Base-by-base conservation (phyloP, 2,888 invertebrate genomes). In the Spisula solida region DNA sequence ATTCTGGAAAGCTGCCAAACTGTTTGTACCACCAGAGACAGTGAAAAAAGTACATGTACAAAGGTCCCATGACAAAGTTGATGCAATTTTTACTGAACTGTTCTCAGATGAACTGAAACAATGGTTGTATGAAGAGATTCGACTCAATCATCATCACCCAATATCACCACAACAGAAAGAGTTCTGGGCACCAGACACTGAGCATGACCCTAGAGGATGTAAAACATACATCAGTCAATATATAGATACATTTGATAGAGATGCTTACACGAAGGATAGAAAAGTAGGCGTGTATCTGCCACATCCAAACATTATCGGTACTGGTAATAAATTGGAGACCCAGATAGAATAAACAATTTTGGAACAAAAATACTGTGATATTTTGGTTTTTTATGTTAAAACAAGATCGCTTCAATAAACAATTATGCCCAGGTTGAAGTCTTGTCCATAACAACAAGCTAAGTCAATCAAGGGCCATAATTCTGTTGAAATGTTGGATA, bases 181-280 rank as follows among this genome's bases (percentile, higher is more conserved):
- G 84, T 96, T 96, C 88, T 96, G 96, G 96, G 92, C 92, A 82
- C 51, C 79, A 12, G 80, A 89, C 14, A 55, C 66, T 0, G 86
- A 31, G 6, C 96, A 96, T 89, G 96, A 96, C 86, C 96, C 96
- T 6, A 88, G 96, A 34, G 96, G 96, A 8, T 94, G 95, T 89
- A 93, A 94, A 0, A 92, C 94, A 1, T 96, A 96, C 89, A 92
- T 96, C 8, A 78, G 85, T 18, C 87, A 94, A 41, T 96, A 94
- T 86, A 85, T 96, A 51, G 94, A 95, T 0, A 85, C 85, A 1
- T 94, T 91, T 86, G 81, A 70, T 20, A 41, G 81, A 25, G 82
- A 88, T 25, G 81, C 78, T 16, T 29, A 66, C 14, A 48, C 66
- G 12, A 70, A 29, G 29, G 75, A 75, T 31, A 29, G 80, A 14